Evolutionary conservation across 2,888 invertebrate genomes (phyloP), one percentile per base, ranked within the genome.

Genomic region (Ischnus inquisitorius): DNA sequence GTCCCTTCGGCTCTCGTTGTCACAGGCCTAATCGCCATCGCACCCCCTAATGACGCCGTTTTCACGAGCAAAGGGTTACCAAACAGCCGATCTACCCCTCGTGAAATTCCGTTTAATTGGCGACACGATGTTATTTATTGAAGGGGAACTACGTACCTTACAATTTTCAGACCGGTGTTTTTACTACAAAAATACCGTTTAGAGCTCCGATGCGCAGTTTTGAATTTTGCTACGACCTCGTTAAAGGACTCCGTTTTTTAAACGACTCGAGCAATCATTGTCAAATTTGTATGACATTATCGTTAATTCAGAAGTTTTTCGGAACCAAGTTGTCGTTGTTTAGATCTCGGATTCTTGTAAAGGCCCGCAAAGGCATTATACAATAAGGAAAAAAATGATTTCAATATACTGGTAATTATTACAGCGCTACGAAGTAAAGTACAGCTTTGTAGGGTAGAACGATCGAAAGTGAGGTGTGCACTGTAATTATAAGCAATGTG

Each of bases 101-200:
- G n/a, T 39, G 87, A 90, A 90, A 88, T 89, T 89, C 90, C 85
- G 72, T 90, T 91, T 92, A 92, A 92, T 92, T 92, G 92, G 89
- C 89, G 88, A 88, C 86, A 85, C 85, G 88, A 90, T 90, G 90
- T 92, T 91, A 83, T 83, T 83, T 81, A 83, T 72, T 48, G 78
- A 25, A 54, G 25, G 25, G 60, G 34, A 34, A 34, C 34, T 34
- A 0, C 34, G 71, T 62, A 46, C 14, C 65, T 43, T 67, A 62
- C 43, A 67, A 67, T 46, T 67, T 67, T 67, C 46, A 43, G 43
- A 46, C 46, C 14, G 46, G 46, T n/a, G 14, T 12, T 46, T n/a
- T 46, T 46, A 46, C 46, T 34, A 46, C 46, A 46, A 46, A 46
- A 46, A n/a, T 46, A 46, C 46, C 12, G 46, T 46, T 46, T 46